Base-by-base conservation (phyloP, 2,113 vertebrate genomes). In the Pelodiscus sinensis region DNA sequence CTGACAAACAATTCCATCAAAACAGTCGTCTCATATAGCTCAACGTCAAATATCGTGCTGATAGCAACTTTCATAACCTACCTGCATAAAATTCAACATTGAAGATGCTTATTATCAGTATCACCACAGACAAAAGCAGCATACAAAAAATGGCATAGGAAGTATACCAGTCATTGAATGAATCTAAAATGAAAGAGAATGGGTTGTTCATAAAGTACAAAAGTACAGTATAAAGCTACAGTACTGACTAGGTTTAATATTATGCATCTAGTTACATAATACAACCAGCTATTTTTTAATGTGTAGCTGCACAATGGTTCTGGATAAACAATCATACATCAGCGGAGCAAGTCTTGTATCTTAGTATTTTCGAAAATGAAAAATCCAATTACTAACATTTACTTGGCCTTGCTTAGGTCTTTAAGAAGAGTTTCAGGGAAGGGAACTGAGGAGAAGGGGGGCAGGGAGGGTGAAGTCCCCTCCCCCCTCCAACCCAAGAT, bases 81-180 rank as follows among this genome's bases (percentile, higher is more conserved):
- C 99, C 99, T 97, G 99, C 96, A 94, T 99, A 99, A 97, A 99
- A 99, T 84, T 99, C 98, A 79, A 97, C 96, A 51, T 98, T 99
- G 97, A 99, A 98, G 96, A 99, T 95, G 27, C 98, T 99, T 89
- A 99, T 98, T 90, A 98, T 90, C 79, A 98, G 89, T 86, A 99
- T 92, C 55, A 99, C 98, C 71, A 97, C 93, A 90, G 98, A 98
- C 80, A 99, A 96, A 27, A 99, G 95, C 55, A 99, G 94, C 44
- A 99, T 89, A 38, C 98, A 98, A 79, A 99, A 99, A 92, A 99
- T 89, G 58, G 98, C 95, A 15, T 97, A 98, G 15, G 98, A 97
- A 75, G 98, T 98, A 35, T 95, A 98, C 11, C 99, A 82, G 55
- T 99, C 95, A 84, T 91, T 97, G 82, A 99, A 81, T 75, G 98